Conservation (phyloP, 2,888 invertebrate genomes). For the Synergus itoensis region DNA sequence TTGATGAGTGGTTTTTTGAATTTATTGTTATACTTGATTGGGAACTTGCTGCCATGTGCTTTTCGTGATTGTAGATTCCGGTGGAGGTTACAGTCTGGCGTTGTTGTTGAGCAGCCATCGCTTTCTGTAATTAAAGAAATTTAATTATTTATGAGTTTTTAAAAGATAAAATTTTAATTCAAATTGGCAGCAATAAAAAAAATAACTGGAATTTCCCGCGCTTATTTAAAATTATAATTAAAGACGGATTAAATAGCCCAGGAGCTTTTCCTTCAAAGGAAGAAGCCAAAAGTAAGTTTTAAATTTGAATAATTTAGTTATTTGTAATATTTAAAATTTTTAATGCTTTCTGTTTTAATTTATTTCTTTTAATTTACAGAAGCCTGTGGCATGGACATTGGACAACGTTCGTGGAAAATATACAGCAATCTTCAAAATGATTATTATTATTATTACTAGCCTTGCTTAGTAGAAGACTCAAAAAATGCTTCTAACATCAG, state of each 20-base stretch:
- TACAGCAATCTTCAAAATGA: neutral
- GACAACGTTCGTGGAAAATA: neutral
- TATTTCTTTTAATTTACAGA: neutral
- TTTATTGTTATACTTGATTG: slow-evolving; percentile 90
- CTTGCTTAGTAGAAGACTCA: neutral
- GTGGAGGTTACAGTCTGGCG: slow-evolving; percentile 89
- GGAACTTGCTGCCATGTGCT: slow-evolving; percentile 86
- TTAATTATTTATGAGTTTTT: slow-evolving; percentile 14
- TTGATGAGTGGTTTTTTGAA: slow-evolving; percentile 84
- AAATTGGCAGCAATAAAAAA: no score
- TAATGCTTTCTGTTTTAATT: neutral
- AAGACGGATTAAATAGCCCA: no score
- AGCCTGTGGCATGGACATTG: neutral
- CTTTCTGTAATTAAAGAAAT: slow-evolving; percentile 72
- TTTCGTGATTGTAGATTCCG: slow-evolving; percentile 88
- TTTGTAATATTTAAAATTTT: neutral
- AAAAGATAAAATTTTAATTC: neutral
- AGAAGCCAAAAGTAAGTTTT: neutral
- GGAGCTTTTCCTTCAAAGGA: neutral
- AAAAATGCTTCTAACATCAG: neutral
- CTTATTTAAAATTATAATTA: no score
- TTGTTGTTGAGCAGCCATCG: slow-evolving; percentile 85
- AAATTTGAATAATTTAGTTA: neutral
- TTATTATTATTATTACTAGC: neutral
- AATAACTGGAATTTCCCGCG: no score